phyloP scores from a whole-genome alignment of 2,113 vertebrate species.

The Entosphenus tridentatus region DNA sequence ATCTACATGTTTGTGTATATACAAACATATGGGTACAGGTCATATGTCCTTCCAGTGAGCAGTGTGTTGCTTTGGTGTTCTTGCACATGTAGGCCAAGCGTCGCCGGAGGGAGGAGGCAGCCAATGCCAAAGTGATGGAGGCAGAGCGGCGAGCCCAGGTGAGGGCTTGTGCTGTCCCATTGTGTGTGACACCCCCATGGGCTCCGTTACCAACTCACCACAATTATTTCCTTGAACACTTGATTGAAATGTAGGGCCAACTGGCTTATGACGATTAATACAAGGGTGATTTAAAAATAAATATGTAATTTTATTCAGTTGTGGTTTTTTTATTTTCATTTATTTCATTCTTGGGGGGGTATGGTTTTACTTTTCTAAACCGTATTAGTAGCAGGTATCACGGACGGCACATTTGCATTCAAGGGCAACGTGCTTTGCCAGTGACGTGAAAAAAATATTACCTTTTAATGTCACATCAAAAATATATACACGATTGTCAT shows the following conservation, averaged over 20 bases:
- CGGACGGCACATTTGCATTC: no score
- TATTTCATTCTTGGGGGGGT: neutral
- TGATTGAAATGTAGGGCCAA: no score
- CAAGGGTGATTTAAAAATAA: neutral
- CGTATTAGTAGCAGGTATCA: no score
- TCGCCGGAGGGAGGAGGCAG: constrained; percentile 80
- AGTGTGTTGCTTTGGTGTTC: constrained; percentile 34
- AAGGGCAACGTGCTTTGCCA: no score
- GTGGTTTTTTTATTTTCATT: neutral
- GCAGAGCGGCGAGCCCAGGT: constrained; percentile 85
- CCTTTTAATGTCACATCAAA: no score
- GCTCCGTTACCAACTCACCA: constrained; percentile 21
- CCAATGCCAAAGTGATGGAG: constrained; percentile 80
- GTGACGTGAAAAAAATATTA: no score
- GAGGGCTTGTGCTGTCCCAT: constrained; percentile 13
- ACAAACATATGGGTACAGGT: constrained; percentile 14
- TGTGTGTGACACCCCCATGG: neutral
- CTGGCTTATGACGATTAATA: neutral
- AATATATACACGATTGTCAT: no score
- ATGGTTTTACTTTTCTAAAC: no score
- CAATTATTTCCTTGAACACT: constrained; percentile 14
- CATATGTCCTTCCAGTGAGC: constrained; percentile 19
- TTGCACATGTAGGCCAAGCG: constrained; percentile 65
- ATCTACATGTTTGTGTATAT: constrained; percentile 20
- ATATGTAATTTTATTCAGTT: neutral